phyloP scores from a whole-genome alignment of 2,888 invertebrate genomes.

The Drosophila acutilabella region DNA sequence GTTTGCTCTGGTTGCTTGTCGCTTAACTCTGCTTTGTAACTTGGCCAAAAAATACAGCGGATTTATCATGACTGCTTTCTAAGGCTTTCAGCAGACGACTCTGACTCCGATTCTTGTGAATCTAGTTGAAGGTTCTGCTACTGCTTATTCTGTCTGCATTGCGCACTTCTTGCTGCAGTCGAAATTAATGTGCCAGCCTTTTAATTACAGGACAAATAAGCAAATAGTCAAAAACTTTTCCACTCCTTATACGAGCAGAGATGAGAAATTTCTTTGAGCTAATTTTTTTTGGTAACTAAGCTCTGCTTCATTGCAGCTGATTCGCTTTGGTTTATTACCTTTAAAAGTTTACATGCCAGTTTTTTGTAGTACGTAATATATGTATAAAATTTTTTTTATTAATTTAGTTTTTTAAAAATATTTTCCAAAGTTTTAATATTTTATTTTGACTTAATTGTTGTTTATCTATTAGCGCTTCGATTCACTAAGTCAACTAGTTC shows the following conservation, averaged over 20 bases:
- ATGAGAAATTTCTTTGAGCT: slow-evolving; percentile 16
- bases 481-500: slow-evolving; percentile 1
- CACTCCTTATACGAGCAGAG: slow-evolving; percentile 24
- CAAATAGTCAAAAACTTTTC: slow-evolving; percentile 70
- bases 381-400: neutral
- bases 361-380: neutral
- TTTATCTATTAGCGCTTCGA: neutral
- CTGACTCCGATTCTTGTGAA: slow-evolving; percentile 3
- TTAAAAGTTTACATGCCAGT: neutral
- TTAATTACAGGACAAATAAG: slow-evolving; percentile 77
- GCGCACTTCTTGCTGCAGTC: slow-evolving; percentile 69
- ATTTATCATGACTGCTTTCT: slow-evolving; percentile 69
- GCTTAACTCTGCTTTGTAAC: slow-evolving; percentile 40
- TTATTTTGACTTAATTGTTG: neutral
- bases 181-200: slow-evolving; percentile 76
- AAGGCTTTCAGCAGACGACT: slow-evolving; percentile 33
- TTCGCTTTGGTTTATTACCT: neutral
- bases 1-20: slow-evolving; percentile 4
- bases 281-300: neutral
- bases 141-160: slow-evolving; percentile 50
- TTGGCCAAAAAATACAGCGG: slow-evolving; percentile 52
- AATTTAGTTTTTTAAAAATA: neutral
- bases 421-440: no score
- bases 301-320: neutral
- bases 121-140: neutral